Base-by-base conservation (phyloP, 2,797 vertebrate genomes). In the Pelobates cultripes region DNA sequence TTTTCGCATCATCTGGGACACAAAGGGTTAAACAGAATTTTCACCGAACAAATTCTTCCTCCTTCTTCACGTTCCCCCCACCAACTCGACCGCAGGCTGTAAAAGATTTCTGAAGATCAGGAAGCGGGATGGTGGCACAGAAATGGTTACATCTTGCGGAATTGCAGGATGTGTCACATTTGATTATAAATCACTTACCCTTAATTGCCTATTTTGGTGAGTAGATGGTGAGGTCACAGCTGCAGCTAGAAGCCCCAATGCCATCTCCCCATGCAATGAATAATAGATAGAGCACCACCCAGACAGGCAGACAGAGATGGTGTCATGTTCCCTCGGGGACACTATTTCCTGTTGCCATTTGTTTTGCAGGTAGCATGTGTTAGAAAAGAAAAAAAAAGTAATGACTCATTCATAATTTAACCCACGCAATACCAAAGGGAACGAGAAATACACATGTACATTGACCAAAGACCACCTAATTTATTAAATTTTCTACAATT, bases 191-290 rank as follows among this genome's bases (percentile, higher is more conserved):
- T 92, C 43, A 89, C 88, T 92, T 91, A 90, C 88, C 90, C 88
- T 89, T 90, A 91, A 92, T 91, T 92, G 89, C 87, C 88, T 92
- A 88, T 89, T 90, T 86, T 89, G 89, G 87, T 91, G 90, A 91
- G 88, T 89, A 89, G 89, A 89, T 86, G 90, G 87, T 90, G 89
- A 87, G 88, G 90, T 90, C 89, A 88, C 91, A 92, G 87, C 89
- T 91, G 90, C 88, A 90, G 78, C 86, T 86, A 84, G 88, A 88
- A 88, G 89, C 80, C 87, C 87, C 85, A 83, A 0, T 72, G 86
- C 86, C 87, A 87, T 88, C 86, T 89, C 89, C 86, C 87, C 86
- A 88, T 85, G 86, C 89, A 87, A 92, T 91, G 88, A 92, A 92
- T 91, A 92, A 90, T 90, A 90, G 86, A 90, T 89, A 85, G 86